Evolutionary conservation across 2,113 vertebrate species (phyloP).

Genomic region (Antechinus stuartii): DNA sequence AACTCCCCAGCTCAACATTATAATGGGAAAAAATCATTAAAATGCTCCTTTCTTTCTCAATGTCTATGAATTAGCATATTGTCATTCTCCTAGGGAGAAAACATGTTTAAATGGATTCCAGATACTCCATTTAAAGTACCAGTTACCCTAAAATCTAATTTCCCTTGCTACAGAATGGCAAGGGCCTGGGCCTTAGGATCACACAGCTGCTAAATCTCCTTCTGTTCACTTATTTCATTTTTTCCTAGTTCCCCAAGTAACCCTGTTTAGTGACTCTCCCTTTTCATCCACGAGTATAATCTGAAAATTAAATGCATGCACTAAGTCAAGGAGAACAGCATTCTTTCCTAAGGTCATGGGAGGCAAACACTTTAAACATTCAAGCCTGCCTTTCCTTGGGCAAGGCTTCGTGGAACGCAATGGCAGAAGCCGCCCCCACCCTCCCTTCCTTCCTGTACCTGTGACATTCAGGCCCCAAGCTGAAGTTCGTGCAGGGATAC

Average conservation of each 20-base stretch:
- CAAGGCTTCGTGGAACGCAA: conserved; percentile 39
- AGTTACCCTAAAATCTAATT: conserved; percentile 73
- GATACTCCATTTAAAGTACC: conserved; percentile 72
- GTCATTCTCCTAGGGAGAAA: conserved; percentile 58
- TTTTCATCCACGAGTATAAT: conserved; percentile 74
- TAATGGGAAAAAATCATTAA: conserved; percentile 49
- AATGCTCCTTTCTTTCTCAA: conserved; percentile 61
- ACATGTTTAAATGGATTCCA: conserved; percentile 54
- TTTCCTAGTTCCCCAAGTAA: conserved; percentile 73
- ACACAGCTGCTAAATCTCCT: conserved; percentile 64
- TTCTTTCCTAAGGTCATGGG: conserved; percentile 75
- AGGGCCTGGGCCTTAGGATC: conserved; percentile 52
- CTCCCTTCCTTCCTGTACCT: background rate
- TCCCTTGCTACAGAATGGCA: conserved; percentile 51
- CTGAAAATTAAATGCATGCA: conserved; percentile 76
- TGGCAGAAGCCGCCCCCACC: background rate
- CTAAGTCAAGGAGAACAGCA: conserved; percentile 73
- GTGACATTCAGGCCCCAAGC: background rate
- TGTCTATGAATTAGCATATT: conserved; percentile 59
- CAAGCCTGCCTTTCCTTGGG: conserved; percentile 57
- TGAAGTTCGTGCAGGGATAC: background rate
- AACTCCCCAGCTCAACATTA: background rate
- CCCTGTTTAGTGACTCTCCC: conserved; percentile 62
- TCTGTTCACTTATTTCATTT: conserved; percentile 79
- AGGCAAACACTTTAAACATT: conserved; percentile 76